phyloP scores from a whole-genome alignment of 1,140 invertebrate species.

The Conus ventricosus region DNA sequence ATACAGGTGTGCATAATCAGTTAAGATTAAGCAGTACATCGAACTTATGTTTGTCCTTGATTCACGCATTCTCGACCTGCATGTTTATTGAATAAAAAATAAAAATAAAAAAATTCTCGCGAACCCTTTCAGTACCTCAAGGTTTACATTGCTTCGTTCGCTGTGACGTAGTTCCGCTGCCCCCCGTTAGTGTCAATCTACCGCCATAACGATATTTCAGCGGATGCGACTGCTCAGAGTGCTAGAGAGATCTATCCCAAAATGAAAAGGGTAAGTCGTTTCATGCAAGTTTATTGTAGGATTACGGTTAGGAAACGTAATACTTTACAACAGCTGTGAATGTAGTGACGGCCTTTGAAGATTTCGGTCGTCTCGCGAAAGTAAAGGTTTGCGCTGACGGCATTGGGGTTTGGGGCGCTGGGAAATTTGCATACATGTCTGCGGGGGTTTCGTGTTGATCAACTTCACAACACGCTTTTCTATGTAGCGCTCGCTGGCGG shows the following conservation, averaged over 20 bases:
- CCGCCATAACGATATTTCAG: slow-evolving; percentile 2
- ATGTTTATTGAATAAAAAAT: background rate
- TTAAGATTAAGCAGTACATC: background rate
- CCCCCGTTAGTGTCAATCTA: slow-evolving; percentile 7
- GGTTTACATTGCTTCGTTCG: background rate
- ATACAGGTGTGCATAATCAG: background rate
- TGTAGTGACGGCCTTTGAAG: background rate
- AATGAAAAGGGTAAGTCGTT: slow-evolving; percentile 17
- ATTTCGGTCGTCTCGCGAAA: background rate
- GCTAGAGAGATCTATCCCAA: background rate
- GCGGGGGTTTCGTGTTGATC: background rate
- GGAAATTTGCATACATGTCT: slow-evolving; percentile 11
- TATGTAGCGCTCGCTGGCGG: background rate
- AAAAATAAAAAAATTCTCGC: background rate
- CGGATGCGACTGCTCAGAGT: background rate
- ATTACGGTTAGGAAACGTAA: background rate
- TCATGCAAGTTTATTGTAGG: background rate
- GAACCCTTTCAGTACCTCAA: slow-evolving; percentile 17
- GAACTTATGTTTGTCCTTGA: background rate
- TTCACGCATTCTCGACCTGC: background rate
- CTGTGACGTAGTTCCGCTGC: slow-evolving; percentile 22
- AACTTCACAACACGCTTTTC: background rate
- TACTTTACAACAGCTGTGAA: background rate
- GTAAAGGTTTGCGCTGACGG: background rate
- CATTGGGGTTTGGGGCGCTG: background rate